Base-by-base conservation (phyloP, 2,797 vertebrate species). In the Malacoraja senta region DNA sequence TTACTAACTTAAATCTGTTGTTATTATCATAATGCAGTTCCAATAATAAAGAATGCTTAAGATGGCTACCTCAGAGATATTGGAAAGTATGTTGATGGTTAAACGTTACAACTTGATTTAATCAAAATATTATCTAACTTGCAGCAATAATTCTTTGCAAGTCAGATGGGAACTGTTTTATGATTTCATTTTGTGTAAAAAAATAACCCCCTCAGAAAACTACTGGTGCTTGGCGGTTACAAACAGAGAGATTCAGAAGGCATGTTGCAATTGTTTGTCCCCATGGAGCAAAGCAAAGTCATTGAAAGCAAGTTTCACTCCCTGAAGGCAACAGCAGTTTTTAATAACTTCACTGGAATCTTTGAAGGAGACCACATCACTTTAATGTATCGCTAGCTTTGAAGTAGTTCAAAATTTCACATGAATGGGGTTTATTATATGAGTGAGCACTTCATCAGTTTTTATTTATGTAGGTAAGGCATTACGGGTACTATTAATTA, bases 331-430 rank as follows among this genome's bases (percentile, higher is more conserved):
- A 92, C 38, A 92, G 2, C 71, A 53, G 71, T 74, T 92, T 92
- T 92, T 76, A 92, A 92, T 92, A 92, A 92, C 71, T 76, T 13
- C 71, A 76, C 12, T 92, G 71, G 71, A 76, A 71, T 12, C 90
- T 92, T 92, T 92, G 90, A 74, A 74, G 44, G 10, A 92, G 71
- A 92, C 71, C 44, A 76, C 0, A 76, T 6, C 90, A 29, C 90
- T 92, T 92, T 92, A 24, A 92, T 92, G 38, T 92, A 53, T 92
- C 38, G n/a, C 44, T 71, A 44, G 72, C 72, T 92, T 72, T 76
- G 72, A 92, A 92, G 90, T 24, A 53, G 35, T 74, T 44, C 29
- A 29, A 76, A 92, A 74, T 76, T 92, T 76, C 68, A 76, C 24
- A 72, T 92, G 71, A 92, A 29, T 92, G 72, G 65, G 72, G 35